These are phyloP conservation scores for Colinus virginianus DNA, from an alignment of 2,113 vertebrate species.

Conservation along the genomic window DNA sequence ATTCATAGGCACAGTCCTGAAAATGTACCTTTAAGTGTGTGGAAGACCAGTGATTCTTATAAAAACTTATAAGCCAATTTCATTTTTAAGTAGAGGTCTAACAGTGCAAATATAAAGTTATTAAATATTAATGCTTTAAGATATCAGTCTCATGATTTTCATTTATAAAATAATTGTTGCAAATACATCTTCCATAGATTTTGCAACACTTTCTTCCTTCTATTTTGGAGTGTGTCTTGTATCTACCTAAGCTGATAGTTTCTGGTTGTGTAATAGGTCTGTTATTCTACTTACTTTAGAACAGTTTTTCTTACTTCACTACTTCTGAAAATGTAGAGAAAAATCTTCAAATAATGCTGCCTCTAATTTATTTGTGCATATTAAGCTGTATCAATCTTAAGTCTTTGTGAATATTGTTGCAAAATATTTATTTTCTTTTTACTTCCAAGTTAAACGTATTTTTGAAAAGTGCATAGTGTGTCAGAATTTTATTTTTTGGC, in stretches of 20 bases:
- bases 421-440: neutral
- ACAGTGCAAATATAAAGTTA: constrained; percentile 19
- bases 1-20: neutral
- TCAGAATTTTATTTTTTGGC: neutral
- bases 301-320: neutral
- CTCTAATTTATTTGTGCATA: neutral
- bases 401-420: neutral
- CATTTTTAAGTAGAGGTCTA: constrained; percentile 21
- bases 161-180: constrained; percentile 3
- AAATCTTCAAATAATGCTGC: neutral
- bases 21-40: constrained; percentile 38
- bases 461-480: neutral
- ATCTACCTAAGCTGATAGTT: neutral
- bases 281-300: neutral
- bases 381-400: neutral
- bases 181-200: neutral
- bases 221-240: neutral
- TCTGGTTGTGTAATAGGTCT: neutral
- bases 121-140: constrained; percentile 50
- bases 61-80: constrained; percentile 55
- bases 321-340: neutral
- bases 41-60: neutral
- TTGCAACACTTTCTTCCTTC: neutral
- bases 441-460: neutral
- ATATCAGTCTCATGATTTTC: constrained; percentile 14